These are phyloP conservation scores for Blomia tropicalis DNA, from an alignment of 2,888 invertebrate species.

Conservation along the genomic window DNA sequence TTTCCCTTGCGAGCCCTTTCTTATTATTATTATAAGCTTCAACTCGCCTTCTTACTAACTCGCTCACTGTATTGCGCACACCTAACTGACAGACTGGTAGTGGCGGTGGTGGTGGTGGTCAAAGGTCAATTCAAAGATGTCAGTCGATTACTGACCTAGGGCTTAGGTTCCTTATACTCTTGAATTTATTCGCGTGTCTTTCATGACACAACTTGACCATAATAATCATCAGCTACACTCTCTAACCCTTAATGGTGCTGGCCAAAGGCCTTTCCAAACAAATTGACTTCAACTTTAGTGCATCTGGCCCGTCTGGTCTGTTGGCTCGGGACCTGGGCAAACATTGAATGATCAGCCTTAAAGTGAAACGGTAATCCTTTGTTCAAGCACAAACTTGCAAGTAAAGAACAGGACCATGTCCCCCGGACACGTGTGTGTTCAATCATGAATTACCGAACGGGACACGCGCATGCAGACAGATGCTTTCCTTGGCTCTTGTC, in stretches of 20 bases:
- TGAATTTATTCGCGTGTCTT: not conserved
- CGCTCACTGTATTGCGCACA: no score
- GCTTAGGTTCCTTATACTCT: no score
- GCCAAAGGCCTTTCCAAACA: not conserved
- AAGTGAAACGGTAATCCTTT: not conserved
- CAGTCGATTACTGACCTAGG: not conserved
- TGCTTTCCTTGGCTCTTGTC: no score
- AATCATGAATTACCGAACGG: not conserved
- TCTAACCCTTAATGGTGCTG: conserved; percentile 1
- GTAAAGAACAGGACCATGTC: no score
- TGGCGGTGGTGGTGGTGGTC: not conserved
- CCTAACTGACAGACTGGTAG: no score
- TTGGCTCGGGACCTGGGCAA: not conserved
- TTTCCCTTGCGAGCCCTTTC: not conserved
- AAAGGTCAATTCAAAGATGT: conserved; percentile 12
- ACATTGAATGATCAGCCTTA: not conserved
- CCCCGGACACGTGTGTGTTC: not conserved
- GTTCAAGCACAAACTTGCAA: not conserved
- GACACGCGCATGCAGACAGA: no score
- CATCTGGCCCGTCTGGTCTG: not conserved
- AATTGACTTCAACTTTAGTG: not conserved
- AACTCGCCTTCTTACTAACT: not conserved
- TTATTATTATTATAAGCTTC: not conserved
- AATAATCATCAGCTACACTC: not conserved
- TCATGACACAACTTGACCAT: conserved; percentile 12